These are phyloP conservation scores for Zaprionus kolodkinae DNA, from an alignment of 1,140 invertebrate species.

Conservation along the genomic window DNA sequence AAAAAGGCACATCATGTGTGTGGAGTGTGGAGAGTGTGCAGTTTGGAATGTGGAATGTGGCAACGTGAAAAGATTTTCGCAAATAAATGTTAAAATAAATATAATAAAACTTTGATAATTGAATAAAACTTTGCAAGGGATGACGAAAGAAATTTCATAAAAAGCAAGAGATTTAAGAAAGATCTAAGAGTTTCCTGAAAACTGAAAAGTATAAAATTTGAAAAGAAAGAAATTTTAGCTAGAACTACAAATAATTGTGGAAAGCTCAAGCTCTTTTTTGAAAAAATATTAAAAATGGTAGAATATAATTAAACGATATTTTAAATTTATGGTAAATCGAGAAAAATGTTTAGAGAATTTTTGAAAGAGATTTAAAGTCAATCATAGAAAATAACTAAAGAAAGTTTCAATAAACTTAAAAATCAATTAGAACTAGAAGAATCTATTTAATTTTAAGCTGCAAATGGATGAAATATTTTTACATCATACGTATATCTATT, in stretches of 20 bases:
- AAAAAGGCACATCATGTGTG: conserved; percentile 7
- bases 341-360: no score
- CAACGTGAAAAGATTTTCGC: neutral
- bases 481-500: no score
- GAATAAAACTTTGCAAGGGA: neutral
- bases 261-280: neutral
- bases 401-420: no score
- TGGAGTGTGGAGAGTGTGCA: no score
- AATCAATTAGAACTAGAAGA: no score
- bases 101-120: conserved; percentile 17
- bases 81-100: conserved; percentile 26
- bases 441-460: no score
- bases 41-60: neutral
- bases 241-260: neutral
- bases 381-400: no score
- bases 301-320: no score
- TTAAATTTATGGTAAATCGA: no score
- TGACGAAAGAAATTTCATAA: neutral
- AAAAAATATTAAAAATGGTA: no score
- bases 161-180: neutral
- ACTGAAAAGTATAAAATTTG: neutral
- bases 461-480: no score
- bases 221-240: neutral
- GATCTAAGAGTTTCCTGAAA: neutral
- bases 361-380: no score